These are phyloP conservation scores for Psilanteris sp. DNA, from an alignment of 1,140 invertebrate genomes.

Conservation along the genomic window DNA sequence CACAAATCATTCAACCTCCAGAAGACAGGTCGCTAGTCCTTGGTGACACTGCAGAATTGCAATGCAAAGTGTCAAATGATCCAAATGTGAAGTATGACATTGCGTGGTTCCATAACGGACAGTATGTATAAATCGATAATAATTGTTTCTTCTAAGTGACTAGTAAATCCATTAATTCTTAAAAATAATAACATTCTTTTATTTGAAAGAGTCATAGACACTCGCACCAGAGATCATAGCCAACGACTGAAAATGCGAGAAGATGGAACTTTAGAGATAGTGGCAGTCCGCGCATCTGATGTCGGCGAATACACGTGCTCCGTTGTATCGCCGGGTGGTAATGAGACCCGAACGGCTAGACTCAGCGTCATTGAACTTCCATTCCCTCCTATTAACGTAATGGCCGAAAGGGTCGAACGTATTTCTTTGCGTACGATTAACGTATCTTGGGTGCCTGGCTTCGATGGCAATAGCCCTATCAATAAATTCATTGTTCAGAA, in stretches of 20 bases:
- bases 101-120: constrained; percentile 93
- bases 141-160: background rate
- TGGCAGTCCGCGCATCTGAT: constrained; percentile 89
- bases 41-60: constrained; percentile 92
- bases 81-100: constrained; percentile 93
- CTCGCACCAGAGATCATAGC: constrained; percentile 76
- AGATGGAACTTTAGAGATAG: constrained; percentile 90
- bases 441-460: constrained; percentile 95
- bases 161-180: constrained; percentile 1
- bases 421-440: constrained; percentile 86
- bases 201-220: constrained; percentile 82
- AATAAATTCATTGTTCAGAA: constrained; percentile 96
- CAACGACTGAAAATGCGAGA: constrained; percentile 85
- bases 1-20: constrained; percentile 95
- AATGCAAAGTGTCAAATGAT: constrained; percentile 96
- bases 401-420: constrained; percentile 84
- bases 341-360: constrained; percentile 91
- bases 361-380: constrained; percentile 96
- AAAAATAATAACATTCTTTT: constrained; percentile 8
- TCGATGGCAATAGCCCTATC: constrained; percentile 97
- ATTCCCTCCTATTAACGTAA: constrained; percentile 92
- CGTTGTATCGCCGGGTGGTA: constrained; percentile 92
- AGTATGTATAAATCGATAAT: constrained; percentile 80
- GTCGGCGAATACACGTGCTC: constrained; percentile 91
- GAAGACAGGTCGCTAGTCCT: constrained; percentile 93